Conservation (phyloP, 1,140 invertebrate species). For the Neocloeon triangulifer region DNA sequence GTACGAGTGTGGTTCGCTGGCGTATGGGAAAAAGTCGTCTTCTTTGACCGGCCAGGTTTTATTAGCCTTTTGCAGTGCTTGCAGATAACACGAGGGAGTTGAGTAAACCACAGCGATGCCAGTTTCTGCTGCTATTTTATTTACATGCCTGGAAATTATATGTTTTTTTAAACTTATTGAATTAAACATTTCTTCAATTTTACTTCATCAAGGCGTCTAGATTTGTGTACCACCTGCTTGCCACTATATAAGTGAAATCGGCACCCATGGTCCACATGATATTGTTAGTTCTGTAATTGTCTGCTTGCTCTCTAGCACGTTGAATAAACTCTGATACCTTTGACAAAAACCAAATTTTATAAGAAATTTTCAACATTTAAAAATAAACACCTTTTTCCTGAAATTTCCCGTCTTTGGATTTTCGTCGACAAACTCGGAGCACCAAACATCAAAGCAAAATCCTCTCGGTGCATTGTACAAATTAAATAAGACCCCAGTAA, state of each 20-base stretch:
- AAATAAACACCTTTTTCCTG: too few species aligned
- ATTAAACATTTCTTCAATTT: too few species aligned
- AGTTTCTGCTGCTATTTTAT: conserved; percentile 23
- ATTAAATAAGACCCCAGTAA: conserved; percentile 50
- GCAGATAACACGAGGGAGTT: conserved; percentile 81
- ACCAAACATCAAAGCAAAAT: conserved; percentile 75
- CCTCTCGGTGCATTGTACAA: conserved; percentile 60
- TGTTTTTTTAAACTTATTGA: too few species aligned
- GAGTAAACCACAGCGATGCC: conserved; percentile 80
- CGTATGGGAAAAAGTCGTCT: conserved; percentile 86
- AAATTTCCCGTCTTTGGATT: too few species aligned
- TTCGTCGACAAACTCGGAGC: too few species aligned
- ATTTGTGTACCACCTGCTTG: conserved; percentile 35
- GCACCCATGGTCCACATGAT: conserved; percentile 41
- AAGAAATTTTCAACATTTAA: too few species aligned
- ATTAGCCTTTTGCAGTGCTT: conserved; percentile 48
- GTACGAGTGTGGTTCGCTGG: conserved; percentile 53
- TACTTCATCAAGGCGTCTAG: conserved; percentile 39
- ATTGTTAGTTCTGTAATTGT: too few species aligned
- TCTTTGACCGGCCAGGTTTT: conserved; percentile 39
- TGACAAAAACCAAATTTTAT: too few species aligned
- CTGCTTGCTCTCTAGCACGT: too few species aligned
- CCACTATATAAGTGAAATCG: conserved; percentile 40
- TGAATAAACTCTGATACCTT: too few species aligned
- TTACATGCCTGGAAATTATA: conserved; percentile 27